Base-by-base conservation (phyloP, 1,140 invertebrate species). In the Drosophila athabasca region DNA sequence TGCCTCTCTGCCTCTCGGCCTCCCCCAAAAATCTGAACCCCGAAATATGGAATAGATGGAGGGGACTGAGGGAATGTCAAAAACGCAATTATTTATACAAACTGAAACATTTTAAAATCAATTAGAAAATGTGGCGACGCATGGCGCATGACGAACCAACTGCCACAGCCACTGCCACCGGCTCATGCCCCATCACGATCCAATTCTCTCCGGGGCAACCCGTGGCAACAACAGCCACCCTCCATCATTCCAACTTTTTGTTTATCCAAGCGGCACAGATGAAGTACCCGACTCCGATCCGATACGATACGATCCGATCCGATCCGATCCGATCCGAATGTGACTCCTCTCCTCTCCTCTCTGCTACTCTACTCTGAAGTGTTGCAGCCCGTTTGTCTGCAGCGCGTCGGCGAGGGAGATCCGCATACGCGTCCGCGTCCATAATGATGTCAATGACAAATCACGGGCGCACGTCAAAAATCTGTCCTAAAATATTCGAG, bases 371-470 rank as follows among this genome's bases (percentile, higher is more conserved):
- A 41, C 49, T 26, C 62, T 75, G 66, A 76, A 74, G 66, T 70
- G 70, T 52, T 72, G 80, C 82, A 85, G 82, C 66, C 82, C 71
- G 79, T 60, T 82, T 87, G 83, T 82, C 82, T 88, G 70, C 68
- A 52, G 22, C 49, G 43, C 35, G 50, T 52, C 44, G 35, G 24
- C 13, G 43, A 60, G 81, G 77, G 61, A 61, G 64, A 72, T 54
- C 68, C 73, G 35, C 41, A 72, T 54, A 62, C 73, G 35, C 31
- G 35, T 41, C n/a, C 45, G 44, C 35, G 26, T 43, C 43, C 45
- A 15, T 81, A 87, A 91, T 82, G 80, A 91, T 85, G 85, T 91
- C 90, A 91, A 91, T 91, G 90, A 91, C 90, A 91, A 91, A 91
- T 90, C 90, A 90, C 85, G 85, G 72, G 69, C 82, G 65, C 90